Base-by-base conservation (phyloP, 2,888 invertebrate genomes). In the Erebia palarica region DNA sequence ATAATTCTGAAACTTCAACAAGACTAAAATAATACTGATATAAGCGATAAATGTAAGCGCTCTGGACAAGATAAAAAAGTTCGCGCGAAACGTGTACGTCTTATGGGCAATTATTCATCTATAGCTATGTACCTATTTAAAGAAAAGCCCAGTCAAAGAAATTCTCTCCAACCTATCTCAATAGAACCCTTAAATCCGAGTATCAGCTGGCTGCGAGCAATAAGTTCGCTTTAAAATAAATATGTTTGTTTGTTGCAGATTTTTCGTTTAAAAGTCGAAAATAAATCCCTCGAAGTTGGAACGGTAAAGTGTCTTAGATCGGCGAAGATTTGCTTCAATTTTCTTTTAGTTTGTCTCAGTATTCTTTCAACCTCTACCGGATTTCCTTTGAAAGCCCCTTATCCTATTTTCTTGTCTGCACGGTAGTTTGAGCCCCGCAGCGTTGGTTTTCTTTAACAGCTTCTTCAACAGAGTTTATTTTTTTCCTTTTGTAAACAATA, bases 301-400 rank as follows among this genome's bases (percentile, higher is more conserved):
- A 74, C 68, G 69, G 42, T 64, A 69, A 70, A 74, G 66, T 70
- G 68, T 72, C 74, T 74, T 67, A 69, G 68, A 67, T 69, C 65
- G 63, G 63, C 55, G 66, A 63, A 65, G 68, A 55, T 71, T 73
- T 69, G 73, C 75, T 80, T 78, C 82, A 82, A 84, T 86, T 84
- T 83, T 76, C 80, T 77, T 76, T 81, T 80, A 63, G 47, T 80
- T 83, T 85, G 86, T 85, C 81, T 82, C 83, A 78, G 79, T 82
- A 81, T 81, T 82, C 81, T 79, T 80, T 79, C 79, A 77, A 81
- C 80, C 82, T 85, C 80, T 80, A 82, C 81, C 82, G 84, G 84
- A 77, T 80, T 78, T 78, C 72, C 75, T 74, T 75, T 76, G 76
- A 81, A 85, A 73, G 85, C 86, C 80, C 82, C 83, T 85, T 85